Conservation (phyloP, 2,113 vertebrate genomes). For the Glaucomys volans region DNA sequence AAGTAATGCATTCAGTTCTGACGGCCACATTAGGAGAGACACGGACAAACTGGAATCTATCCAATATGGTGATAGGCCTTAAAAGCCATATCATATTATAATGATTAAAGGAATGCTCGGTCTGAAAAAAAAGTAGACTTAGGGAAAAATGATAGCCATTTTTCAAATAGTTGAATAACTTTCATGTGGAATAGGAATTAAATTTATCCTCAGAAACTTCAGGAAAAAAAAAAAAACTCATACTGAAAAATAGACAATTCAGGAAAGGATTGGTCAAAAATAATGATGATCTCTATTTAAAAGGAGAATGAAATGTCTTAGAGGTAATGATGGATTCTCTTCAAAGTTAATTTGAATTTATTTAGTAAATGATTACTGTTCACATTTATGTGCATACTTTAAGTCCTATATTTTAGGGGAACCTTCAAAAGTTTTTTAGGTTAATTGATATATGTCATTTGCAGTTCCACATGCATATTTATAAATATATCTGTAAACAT, state of each 20-base stretch:
- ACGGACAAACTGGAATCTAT: constrained; percentile 73
- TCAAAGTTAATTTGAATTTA: constrained; percentile 45
- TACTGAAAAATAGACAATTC: constrained; percentile 52
- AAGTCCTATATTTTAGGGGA: not conserved
- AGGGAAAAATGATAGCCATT: constrained; percentile 77
- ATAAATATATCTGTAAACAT: constrained; percentile 20
- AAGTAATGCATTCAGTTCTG: constrained; percentile 68
- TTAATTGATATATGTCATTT: constrained; percentile 11
- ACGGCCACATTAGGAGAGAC: constrained; percentile 66
- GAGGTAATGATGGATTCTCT: not conserved
- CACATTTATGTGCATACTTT: not conserved
- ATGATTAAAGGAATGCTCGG: constrained; percentile 78
- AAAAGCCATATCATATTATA: constrained; percentile 76
- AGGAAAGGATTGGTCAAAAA: constrained; percentile 58
- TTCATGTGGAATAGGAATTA: constrained; percentile 75
- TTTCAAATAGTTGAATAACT: constrained; percentile 79
- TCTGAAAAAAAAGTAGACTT: constrained; percentile 69
- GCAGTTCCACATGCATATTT: not conserved
- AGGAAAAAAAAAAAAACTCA: constrained; percentile 28
- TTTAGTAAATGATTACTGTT: constrained; percentile 18
- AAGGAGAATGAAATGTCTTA: constrained; percentile 4
- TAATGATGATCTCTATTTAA: constrained; percentile 34
- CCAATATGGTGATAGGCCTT: constrained; percentile 72
- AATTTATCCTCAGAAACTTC: constrained; percentile 68
- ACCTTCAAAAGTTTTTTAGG: not conserved